These are phyloP conservation scores for Progne subis DNA, from an alignment of 2,113 vertebrate species.

Conservation along the genomic window DNA sequence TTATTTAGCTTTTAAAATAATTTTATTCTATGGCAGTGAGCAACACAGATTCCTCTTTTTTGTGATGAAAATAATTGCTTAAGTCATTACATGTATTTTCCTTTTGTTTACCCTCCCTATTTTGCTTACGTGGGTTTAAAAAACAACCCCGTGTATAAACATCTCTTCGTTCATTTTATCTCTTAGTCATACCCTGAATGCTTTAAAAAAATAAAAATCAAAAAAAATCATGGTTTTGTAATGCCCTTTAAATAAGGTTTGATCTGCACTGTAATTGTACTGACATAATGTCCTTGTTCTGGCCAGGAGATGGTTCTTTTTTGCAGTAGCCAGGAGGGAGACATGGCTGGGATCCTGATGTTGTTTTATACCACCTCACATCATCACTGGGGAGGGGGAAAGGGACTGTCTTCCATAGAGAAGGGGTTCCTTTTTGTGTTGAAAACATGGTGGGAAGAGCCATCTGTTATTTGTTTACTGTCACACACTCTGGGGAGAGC, in stretches of 20 bases:
- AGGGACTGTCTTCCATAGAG: background rate
- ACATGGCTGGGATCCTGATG: background rate
- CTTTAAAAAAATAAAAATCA: background rate
- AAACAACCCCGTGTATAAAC: accelerated
- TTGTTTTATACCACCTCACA: too few species aligned
- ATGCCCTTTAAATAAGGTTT: background rate
- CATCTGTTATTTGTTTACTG: background rate
- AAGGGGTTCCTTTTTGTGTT: background rate
- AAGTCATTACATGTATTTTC: background rate
- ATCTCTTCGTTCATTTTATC: background rate
- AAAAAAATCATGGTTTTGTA: background rate
- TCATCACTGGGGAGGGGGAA: accelerated
- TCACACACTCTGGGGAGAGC: too few species aligned
- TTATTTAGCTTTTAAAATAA: background rate
- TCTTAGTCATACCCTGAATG: background rate
- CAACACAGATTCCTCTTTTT: background rate
- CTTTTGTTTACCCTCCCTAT: background rate
- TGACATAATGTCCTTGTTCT: background rate
- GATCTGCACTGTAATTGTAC: background rate
- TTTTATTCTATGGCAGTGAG: background rate
- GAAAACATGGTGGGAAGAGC: background rate
- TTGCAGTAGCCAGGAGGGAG: background rate
- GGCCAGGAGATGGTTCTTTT: background rate
- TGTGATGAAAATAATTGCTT: background rate
- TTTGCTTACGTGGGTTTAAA: background rate